phyloP scores from a whole-genome alignment of 1,140 invertebrate genomes.

The Bombyx mandarina region DNA sequence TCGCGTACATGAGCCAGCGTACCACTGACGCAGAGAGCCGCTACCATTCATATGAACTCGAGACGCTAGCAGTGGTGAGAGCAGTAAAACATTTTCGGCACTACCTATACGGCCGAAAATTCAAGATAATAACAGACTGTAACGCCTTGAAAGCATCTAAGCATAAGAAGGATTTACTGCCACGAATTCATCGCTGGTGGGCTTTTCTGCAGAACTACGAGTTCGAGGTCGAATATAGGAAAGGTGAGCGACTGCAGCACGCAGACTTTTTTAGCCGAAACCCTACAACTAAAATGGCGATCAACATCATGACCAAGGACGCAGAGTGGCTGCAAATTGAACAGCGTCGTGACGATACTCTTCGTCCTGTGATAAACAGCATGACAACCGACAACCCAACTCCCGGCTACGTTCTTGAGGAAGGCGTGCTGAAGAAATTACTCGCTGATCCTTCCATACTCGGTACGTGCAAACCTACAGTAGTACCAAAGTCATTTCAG shows the following conservation, averaged over 20 bases:
- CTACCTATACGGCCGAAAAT: no score
- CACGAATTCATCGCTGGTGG: constrained; percentile 36
- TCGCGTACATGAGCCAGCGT: no score
- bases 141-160: constrained; percentile 22
- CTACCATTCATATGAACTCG: no score
- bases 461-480: constrained; percentile 7
- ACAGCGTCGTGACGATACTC: constrained; percentile 2
- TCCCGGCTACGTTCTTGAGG: constrained; percentile 6
- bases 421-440: constrained; percentile 9
- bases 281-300: constrained; percentile 5
- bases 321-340: neutral
- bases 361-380: constrained; percentile 9
- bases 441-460: constrained; percentile 6
- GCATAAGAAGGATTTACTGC: constrained; percentile 27
- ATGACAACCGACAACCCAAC: neutral
- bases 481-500: constrained; percentile 23
- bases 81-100: no score
- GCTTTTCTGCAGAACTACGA: constrained; percentile 24
- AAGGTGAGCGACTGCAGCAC: constrained; percentile 14
- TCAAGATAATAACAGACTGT: constrained; percentile 46
- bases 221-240: constrained; percentile 14
- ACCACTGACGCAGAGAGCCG: no score
- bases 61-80: no score
- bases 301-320: constrained; percentile 6
- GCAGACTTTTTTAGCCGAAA: constrained; percentile 11